Evolutionary conservation across 2,888 invertebrate species (phyloP).

Genomic region (Metacarcinus magister): DNA sequence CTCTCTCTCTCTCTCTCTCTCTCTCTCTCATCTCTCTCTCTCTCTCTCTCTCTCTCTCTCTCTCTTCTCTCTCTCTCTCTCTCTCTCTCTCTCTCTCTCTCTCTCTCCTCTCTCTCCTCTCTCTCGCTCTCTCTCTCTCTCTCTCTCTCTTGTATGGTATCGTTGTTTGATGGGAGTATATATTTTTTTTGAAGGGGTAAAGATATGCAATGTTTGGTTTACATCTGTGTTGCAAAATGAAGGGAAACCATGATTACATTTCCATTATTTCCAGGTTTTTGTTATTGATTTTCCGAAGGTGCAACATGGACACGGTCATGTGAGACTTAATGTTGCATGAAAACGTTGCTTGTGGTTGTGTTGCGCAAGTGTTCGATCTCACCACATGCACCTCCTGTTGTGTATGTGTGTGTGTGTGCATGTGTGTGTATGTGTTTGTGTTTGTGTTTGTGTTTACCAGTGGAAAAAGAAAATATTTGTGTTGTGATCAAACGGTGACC

Average conservation of each 20-base stretch:
- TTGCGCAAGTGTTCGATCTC: background rate
- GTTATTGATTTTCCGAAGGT: background rate
- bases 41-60: background rate
- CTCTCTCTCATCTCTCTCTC: background rate
- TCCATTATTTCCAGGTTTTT: conserved; percentile 16
- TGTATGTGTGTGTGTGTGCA: no score
- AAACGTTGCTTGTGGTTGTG: background rate
- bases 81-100: background rate
- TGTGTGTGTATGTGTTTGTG: no score
- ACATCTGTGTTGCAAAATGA: background rate
- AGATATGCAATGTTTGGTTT: background rate
- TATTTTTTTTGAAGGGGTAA: background rate
- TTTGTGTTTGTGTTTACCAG: background rate
- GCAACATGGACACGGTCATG: background rate
- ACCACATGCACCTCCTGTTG: background rate
- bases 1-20: background rate
- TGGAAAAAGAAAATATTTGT: background rate
- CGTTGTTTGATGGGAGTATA: background rate
- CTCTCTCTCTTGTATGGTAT: background rate
- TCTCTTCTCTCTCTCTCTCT: background rate
- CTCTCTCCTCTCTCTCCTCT: background rate
- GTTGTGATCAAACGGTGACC: background rate
- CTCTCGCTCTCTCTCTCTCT: conserved; percentile 32
- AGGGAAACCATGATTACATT: background rate
- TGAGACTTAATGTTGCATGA: conserved; percentile 4